phyloP scores from a whole-genome alignment of 2,888 invertebrate genomes.

The Xylota sylvarum region DNA sequence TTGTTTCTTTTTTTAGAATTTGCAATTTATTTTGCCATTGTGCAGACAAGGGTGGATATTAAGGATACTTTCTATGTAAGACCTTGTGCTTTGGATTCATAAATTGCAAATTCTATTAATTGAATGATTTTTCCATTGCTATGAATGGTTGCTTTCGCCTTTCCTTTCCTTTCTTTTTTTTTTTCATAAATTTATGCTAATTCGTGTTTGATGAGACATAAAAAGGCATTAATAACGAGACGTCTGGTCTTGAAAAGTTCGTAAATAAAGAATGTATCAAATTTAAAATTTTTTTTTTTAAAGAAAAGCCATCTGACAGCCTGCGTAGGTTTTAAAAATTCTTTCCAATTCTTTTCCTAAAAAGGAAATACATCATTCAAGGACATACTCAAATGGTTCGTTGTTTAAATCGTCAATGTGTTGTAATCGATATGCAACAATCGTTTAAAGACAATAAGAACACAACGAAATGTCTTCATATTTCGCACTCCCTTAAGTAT shows the following conservation, averaged over 20 bases:
- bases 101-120: slow-evolving; percentile 39
- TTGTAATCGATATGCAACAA: slow-evolving; percentile 62
- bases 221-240: slow-evolving; percentile 47
- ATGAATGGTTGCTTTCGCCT: background rate
- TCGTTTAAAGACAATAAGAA: slow-evolving; percentile 38
- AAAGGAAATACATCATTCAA: background rate
- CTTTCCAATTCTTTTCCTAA: too few species aligned
- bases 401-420: slow-evolving; percentile 21
- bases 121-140: slow-evolving; percentile 8
- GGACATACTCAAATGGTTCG: background rate
- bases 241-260: slow-evolving; percentile 40
- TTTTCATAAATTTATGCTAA: slow-evolving; percentile 28
- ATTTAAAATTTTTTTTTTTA: slow-evolving; percentile 18
- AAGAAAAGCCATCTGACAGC: background rate
- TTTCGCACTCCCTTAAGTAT: slow-evolving; percentile 29
- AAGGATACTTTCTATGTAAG: background rate
- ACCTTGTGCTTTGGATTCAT: slow-evolving; percentile 21
- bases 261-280: slow-evolving; percentile 11
- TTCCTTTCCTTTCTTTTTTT: background rate
- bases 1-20: background rate
- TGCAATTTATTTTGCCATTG: slow-evolving; percentile 21
- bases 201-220: slow-evolving; percentile 52
- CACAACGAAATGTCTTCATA: slow-evolving; percentile 13
- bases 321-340: too few species aligned
- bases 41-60: background rate